phyloP scores from a whole-genome alignment of 2,113 vertebrate species.

The Triplophysa tibetana region DNA sequence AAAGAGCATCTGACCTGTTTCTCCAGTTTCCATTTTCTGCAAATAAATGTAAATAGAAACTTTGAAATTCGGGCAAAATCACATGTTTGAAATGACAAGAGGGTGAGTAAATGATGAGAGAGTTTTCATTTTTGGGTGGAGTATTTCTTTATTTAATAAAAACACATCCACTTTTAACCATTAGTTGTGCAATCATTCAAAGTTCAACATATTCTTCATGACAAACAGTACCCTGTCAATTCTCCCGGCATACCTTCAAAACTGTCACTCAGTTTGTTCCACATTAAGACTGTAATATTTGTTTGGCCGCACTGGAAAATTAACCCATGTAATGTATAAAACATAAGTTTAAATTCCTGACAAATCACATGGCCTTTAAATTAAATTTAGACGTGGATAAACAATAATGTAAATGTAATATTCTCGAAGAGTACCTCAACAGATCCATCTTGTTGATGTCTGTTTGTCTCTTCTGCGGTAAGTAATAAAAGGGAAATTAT shows the following conservation, averaged over 20 bases:
- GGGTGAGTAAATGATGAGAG: too few relatives aligned
- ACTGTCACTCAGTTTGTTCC: slow-evolving; percentile 43
- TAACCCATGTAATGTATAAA: slow-evolving; percentile 59
- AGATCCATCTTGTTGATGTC: slow-evolving; percentile 25
- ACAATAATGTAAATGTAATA: slow-evolving; percentile 56
- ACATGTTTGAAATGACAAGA: too few relatives aligned
- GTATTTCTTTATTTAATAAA: too few relatives aligned
- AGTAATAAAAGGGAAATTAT: not conserved
- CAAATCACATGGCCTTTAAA: slow-evolving; percentile 56
- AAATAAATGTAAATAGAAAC: too few relatives aligned
- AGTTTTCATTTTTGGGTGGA: too few relatives aligned
- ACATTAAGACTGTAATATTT: slow-evolving; percentile 58
- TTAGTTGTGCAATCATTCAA: too few relatives aligned
- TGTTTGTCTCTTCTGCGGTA: not conserved
- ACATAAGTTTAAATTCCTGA: slow-evolving; percentile 57
- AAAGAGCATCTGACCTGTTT: too few relatives aligned
- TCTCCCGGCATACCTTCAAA: not conserved
- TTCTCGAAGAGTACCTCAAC: slow-evolving; percentile 39
- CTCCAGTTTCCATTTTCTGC: too few relatives aligned
- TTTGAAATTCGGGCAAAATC: too few relatives aligned
- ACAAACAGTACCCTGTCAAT: too few relatives aligned
- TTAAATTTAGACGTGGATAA: slow-evolving; percentile 55
- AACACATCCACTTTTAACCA: too few relatives aligned
- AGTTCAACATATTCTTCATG: too few relatives aligned
- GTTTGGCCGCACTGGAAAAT: slow-evolving; percentile 41